phyloP scores from a whole-genome alignment of 2,113 vertebrate species.

The Corythoichthys intestinalis region DNA sequence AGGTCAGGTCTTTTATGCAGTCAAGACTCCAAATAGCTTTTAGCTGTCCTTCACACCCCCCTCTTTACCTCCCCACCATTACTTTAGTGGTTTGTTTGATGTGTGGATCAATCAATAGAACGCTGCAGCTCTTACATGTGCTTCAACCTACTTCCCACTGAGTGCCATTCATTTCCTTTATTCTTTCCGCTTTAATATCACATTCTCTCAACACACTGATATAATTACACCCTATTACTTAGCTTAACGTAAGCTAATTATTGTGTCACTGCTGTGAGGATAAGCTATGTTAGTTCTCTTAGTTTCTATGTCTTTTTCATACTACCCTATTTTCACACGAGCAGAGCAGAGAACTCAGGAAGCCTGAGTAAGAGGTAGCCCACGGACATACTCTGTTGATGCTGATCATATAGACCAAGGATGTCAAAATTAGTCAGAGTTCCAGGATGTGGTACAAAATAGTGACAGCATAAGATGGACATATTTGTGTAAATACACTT shows the following conservation, averaged over 20 bases:
- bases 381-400: slow-evolving; percentile 50
- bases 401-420: slow-evolving; percentile 57
- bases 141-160: slow-evolving; percentile 61
- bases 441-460: slow-evolving; percentile 27
- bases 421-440: slow-evolving; percentile 59
- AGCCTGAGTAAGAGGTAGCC: slow-evolving; percentile 63
- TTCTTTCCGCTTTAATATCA: slow-evolving; percentile 58
- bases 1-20: slow-evolving; percentile 74
- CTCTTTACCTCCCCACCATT: slow-evolving; percentile 46
- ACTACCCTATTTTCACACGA: slow-evolving; percentile 44
- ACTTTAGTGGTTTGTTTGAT: slow-evolving; percentile 70
- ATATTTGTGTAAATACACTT: slow-evolving; percentile 23
- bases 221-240: slow-evolving; percentile 70
- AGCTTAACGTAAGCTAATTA: slow-evolving; percentile 68
- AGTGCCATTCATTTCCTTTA: slow-evolving; percentile 60
- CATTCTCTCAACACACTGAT: slow-evolving; percentile 61
- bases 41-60: slow-evolving; percentile 69
- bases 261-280: slow-evolving; percentile 70
- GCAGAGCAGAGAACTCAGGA: slow-evolving; percentile 58
- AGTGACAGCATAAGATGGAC: slow-evolving; percentile 38
- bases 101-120: slow-evolving; percentile 72
- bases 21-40: slow-evolving; percentile 73
- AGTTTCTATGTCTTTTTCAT: slow-evolving; percentile 44
- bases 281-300: slow-evolving; percentile 67
- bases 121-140: slow-evolving; percentile 64